These are phyloP conservation scores for Argyrosomus japonicus DNA, from an alignment of 2,113 vertebrate species.

Conservation along the genomic window DNA sequence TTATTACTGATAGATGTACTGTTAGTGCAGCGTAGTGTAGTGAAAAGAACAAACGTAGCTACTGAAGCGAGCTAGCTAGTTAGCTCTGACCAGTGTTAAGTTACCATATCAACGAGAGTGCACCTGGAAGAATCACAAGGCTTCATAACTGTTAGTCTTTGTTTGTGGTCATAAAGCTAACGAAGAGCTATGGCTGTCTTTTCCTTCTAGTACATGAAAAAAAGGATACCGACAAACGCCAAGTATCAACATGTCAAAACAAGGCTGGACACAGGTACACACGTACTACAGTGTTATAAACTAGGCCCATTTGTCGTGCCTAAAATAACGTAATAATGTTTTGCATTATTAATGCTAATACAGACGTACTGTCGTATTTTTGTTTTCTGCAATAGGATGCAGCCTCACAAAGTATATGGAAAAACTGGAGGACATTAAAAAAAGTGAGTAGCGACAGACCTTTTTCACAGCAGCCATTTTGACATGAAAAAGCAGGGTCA, in stretches of 20 bases:
- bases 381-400: conserved; percentile 82
- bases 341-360: background rate
- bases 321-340: background rate
- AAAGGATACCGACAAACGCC: conserved; percentile 90
- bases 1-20: too few relatives aligned
- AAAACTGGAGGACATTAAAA: conserved; percentile 92
- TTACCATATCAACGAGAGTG: conserved; percentile 40
- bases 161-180: background rate
- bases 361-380: background rate
- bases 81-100: conserved; percentile 33
- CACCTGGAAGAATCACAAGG: conserved; percentile 5
- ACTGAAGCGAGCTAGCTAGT: conserved; percentile 21
- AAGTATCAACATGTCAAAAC: conserved; percentile 91
- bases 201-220: conserved; percentile 87
- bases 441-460: conserved; percentile 87
- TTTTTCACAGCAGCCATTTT: background rate
- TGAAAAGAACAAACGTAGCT: background rate
- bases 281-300: background rate
- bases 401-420: conserved; percentile 94
- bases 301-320: background rate
- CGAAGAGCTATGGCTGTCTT: background rate
- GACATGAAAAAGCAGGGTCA: too few relatives aligned
- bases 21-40: background rate
- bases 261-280: conserved; percentile 91
- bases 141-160: background rate